These are phyloP conservation scores for Sebastes cheni DNA, from an alignment of 2,797 vertebrate species.

Conservation along the genomic window DNA sequence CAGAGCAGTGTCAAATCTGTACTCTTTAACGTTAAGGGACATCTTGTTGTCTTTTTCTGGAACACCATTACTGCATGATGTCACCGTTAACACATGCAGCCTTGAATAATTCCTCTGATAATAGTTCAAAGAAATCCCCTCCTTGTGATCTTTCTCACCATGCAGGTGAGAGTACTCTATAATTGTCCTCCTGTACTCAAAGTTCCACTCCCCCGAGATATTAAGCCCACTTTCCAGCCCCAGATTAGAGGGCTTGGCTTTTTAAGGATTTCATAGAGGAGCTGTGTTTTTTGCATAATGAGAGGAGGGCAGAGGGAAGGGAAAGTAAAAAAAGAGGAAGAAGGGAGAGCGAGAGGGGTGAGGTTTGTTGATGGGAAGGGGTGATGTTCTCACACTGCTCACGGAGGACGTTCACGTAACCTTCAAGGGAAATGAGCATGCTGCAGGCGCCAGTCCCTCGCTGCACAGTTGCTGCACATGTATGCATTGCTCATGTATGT, in stretches of 20 bases:
- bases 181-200: conserved; percentile 12
- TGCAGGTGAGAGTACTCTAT: background rate
- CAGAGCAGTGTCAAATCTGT: background rate
- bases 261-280: conserved; percentile 15
- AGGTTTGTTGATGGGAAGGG: conserved; percentile 16
- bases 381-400: conserved; percentile 27
- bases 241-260: background rate
- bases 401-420: conserved; percentile 59
- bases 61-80: background rate
- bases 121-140: conserved; percentile 13
- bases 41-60: conserved; percentile 6
- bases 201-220: background rate
- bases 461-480: background rate
- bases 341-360: background rate
- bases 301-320: background rate
- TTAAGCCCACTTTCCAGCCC: conserved; percentile 3
- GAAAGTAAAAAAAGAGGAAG: background rate
- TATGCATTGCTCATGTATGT: background rate
- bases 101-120: background rate
- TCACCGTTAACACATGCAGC: conserved; percentile 3
- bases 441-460: background rate
- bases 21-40: background rate
- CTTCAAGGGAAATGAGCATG: conserved; percentile 48
- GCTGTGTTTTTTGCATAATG: conserved; percentile 14
- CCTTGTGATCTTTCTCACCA: background rate